Percentiles rank a stretch among this genome's conserved stretches.
Evolutionary conservation across 2,888 invertebrate species (phyloP).

Genomic region (Eueremaeus valkanovi): DNA sequence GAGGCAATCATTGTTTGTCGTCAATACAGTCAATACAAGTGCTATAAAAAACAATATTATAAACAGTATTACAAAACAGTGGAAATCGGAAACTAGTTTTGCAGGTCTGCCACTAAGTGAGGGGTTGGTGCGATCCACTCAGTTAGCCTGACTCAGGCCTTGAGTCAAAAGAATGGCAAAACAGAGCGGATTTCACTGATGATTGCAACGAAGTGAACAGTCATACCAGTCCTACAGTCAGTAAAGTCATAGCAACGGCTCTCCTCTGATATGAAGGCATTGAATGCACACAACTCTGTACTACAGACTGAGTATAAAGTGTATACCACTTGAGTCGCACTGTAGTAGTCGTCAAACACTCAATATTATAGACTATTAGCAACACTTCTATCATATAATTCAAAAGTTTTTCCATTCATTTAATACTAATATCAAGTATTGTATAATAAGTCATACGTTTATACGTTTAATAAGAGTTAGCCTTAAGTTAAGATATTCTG

Average conservation of each 20-base stretch:
- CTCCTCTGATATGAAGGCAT: background rate
- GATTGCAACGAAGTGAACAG: constrained; percentile 22
- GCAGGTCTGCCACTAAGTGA: background rate
- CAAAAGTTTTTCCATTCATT: background rate
- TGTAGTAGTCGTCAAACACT: constrained; percentile 5
- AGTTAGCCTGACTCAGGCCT: background rate
- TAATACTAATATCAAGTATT: background rate
- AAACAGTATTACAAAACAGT: background rate
- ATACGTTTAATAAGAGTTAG: no score
- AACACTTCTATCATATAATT: background rate
- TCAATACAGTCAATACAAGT: background rate
- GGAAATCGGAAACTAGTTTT: constrained; percentile 26
- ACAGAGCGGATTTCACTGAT: constrained; percentile 9
- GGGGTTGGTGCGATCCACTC: background rate
- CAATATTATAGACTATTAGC: background rate
- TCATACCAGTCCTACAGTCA: background rate
- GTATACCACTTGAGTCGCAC: background rate
- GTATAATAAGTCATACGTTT: background rate
- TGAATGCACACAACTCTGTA: background rate
- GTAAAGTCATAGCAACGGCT: constrained; percentile 18
- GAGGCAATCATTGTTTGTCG: constrained; percentile 5
- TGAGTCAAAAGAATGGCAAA: constrained; percentile 12
- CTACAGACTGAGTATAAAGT: background rate
- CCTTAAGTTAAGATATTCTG: background rate
- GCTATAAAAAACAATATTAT: background rate